phyloP scores from a whole-genome alignment of 2,888 invertebrate species.

The Colostygia pectinataria region DNA sequence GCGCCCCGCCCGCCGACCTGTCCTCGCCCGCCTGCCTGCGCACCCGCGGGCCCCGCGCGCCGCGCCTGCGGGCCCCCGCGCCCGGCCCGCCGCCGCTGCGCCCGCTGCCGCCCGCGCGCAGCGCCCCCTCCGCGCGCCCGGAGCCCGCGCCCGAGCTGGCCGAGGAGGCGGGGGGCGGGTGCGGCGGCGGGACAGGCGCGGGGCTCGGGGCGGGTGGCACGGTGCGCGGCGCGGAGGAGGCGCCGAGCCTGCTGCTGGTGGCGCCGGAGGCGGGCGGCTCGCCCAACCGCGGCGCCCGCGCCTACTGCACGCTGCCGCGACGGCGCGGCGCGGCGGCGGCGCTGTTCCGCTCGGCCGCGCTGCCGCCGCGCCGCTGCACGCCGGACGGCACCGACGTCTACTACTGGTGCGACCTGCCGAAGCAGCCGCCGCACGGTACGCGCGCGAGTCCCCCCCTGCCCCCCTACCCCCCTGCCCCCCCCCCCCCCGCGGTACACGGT shows the following conservation, averaged over 20 bases:
- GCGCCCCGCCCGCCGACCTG: constrained; percentile 54
- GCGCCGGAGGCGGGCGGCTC: constrained; percentile 31
- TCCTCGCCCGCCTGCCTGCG: constrained; percentile 79
- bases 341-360: constrained; percentile 56
- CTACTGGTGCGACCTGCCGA: constrained; percentile 93
- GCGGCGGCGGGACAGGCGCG: constrained; percentile 85
- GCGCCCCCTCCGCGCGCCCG: constrained; percentile 49
- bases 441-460: not conserved
- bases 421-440: constrained; percentile 80
- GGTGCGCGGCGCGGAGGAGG: constrained; percentile 78
- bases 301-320: constrained; percentile 80
- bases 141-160: constrained; percentile 27
- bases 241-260: constrained; percentile 81
- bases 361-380: constrained; percentile 89
- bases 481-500: too few species aligned
- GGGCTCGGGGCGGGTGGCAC: constrained; percentile 74
- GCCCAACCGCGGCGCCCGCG: constrained; percentile 55
- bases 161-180: constrained; percentile 54
- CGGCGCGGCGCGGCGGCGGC: constrained; percentile 58
- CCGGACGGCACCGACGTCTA: constrained; percentile 93
- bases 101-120: constrained; percentile 38
- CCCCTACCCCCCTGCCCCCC: not conserved
- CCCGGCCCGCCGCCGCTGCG: constrained; percentile 50
- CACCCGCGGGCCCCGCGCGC: constrained; percentile 44
- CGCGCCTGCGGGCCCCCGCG: constrained; percentile 44